Conservation (phyloP, 1,140 invertebrate genomes). For the Diabrotica undecimpunctata region DNA sequence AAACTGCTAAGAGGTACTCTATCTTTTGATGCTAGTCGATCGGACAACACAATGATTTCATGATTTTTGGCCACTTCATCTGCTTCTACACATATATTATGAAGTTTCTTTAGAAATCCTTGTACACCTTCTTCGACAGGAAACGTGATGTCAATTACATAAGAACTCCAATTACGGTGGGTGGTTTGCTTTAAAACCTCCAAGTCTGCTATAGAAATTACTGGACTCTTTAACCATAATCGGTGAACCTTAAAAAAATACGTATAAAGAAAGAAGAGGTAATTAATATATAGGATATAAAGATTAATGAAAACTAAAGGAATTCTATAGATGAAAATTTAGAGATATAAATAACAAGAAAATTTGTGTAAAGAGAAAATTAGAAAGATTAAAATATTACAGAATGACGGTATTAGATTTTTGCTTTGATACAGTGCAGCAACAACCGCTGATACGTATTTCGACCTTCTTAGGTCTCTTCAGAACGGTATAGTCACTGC, state of each 20-base stretch:
- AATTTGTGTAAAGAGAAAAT: too few relatives aligned
- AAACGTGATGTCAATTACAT: slow-evolving; percentile 90
- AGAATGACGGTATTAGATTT: too few relatives aligned
- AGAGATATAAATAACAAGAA: too few relatives aligned
- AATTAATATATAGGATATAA: too few relatives aligned
- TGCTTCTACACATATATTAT: slow-evolving; percentile 78
- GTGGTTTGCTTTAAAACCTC: slow-evolving; percentile 80
- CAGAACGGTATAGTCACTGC: too few relatives aligned
- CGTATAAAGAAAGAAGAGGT: neutral
- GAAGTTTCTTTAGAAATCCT: slow-evolving; percentile 75
- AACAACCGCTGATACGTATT: too few relatives aligned
- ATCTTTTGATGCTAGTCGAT: slow-evolving; percentile 65
- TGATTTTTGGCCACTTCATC: slow-evolving; percentile 77
- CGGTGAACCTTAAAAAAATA: slow-evolving; percentile 64
- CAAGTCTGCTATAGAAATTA: slow-evolving; percentile 87
- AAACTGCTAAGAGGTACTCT: slow-evolving; percentile 79
- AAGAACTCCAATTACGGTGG: slow-evolving; percentile 89
- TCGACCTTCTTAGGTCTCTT: too few relatives aligned
- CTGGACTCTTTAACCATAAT: slow-evolving; percentile 90
- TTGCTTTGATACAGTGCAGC: too few relatives aligned
- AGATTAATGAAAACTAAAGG: too few relatives aligned
- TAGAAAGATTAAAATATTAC: too few relatives aligned
- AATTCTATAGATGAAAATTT: too few relatives aligned
- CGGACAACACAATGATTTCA: slow-evolving; percentile 87
- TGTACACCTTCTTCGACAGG: slow-evolving; percentile 63